Conservation (phyloP, 2,797 vertebrate genomes). For the Otus scops region DNA sequence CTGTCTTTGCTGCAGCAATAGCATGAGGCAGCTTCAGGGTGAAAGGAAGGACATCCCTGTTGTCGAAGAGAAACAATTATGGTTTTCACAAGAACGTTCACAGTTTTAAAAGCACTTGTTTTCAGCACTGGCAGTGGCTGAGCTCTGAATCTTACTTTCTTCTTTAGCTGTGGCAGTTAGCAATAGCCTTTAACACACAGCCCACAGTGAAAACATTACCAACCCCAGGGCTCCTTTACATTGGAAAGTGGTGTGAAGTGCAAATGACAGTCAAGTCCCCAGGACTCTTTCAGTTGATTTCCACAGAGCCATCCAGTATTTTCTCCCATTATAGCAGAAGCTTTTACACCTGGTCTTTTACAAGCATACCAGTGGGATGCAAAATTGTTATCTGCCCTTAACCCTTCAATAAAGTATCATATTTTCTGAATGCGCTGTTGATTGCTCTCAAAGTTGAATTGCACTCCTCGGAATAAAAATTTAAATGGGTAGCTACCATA, state of each 20-base stretch:
- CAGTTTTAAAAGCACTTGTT: not conserved
- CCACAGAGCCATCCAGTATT: not conserved
- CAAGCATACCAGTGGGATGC: not conserved
- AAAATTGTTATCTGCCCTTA: not conserved
- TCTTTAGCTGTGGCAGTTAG: not conserved
- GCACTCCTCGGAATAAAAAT: not conserved
- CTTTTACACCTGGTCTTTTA: not conserved
- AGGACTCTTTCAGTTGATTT: not conserved
- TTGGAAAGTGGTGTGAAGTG: not conserved
- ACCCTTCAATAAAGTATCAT: not conserved
- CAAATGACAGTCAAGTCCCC: not conserved
- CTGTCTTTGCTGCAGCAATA: slow-evolving; percentile 89
- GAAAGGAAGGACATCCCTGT: slow-evolving; percentile 92
- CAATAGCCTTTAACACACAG: not conserved
- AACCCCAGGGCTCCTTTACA: not conserved
- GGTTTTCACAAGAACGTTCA: not conserved
- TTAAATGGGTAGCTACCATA: not conserved
- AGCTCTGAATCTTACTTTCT: not conserved
- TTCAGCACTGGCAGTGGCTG: not conserved
- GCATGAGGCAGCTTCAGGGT: slow-evolving; percentile 90
- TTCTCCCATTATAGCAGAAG: not conserved
- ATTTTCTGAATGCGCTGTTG: not conserved
- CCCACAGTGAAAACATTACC: not conserved
- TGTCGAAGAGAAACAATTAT: slow-evolving; percentile 1
- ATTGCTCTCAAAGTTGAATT: not conserved